These are phyloP conservation scores for Eledona agricola DNA, from an alignment of 2,888 invertebrate genomes.

Conservation along the genomic window DNA sequence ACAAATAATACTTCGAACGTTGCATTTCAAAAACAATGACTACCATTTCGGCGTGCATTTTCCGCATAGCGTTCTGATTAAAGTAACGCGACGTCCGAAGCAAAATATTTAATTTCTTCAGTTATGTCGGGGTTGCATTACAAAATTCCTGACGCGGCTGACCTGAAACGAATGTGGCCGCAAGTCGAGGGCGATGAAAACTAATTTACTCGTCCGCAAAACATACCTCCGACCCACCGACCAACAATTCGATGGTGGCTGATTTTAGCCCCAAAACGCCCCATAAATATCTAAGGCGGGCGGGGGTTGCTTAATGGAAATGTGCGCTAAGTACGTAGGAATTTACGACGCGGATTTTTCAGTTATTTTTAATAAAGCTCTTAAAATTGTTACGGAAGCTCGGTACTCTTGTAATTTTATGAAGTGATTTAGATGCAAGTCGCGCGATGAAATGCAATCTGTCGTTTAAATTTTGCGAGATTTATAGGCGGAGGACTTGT, in stretches of 20 bases:
- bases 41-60: too few relatives aligned
- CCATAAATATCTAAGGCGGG: slow-evolving; percentile 37
- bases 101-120: slow-evolving; percentile 28
- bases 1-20: too few relatives aligned
- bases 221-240: slow-evolving; percentile 18
- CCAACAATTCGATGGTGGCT: slow-evolving; percentile 24
- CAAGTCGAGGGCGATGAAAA: slow-evolving; percentile 25
- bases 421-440: slow-evolving; percentile 3
- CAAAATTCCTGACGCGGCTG: slow-evolving; percentile 25
- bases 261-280: slow-evolving; percentile 29
- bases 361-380: slow-evolving; percentile 39
- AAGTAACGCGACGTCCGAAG: slow-evolving; percentile 4
- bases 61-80: slow-evolving; percentile 6
- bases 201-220: slow-evolving; percentile 31
- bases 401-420: slow-evolving; percentile 15
- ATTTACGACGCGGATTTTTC: slow-evolving; percentile 36
- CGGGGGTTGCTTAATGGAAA: slow-evolving; percentile 35
- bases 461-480: slow-evolving; percentile 8
- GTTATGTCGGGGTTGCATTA: slow-evolving; percentile 13
- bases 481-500: neutral
- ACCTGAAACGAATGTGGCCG: slow-evolving; percentile 20
- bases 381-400: slow-evolving; percentile 27
- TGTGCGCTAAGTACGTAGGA: slow-evolving; percentile 36
- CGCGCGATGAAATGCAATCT: neutral
- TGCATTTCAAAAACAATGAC: too few relatives aligned